phyloP scores from a whole-genome alignment of 1,140 invertebrate species.

The Apocrypta bakeri region DNA sequence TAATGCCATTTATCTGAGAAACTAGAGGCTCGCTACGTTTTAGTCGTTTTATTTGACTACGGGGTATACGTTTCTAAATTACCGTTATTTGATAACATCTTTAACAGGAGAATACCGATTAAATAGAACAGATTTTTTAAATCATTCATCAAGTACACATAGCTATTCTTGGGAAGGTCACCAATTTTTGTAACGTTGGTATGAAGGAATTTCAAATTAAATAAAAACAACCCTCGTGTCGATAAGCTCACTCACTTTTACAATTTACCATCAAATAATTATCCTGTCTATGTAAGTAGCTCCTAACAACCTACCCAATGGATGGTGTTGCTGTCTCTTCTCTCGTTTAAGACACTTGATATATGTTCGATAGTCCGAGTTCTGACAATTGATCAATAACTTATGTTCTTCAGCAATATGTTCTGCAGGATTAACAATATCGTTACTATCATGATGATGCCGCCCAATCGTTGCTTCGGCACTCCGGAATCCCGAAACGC shows the following conservation, averaged over 20 bases:
- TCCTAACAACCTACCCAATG: background rate
- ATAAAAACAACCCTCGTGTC: too few relatives aligned
- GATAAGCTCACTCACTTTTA: too few relatives aligned
- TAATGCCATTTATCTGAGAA: background rate
- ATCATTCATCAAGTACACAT: too few relatives aligned
- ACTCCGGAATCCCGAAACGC: background rate
- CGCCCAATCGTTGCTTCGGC: background rate
- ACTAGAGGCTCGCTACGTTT: background rate
- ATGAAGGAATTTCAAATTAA: too few relatives aligned
- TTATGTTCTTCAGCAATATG: constrained; percentile 20
- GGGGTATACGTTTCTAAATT: background rate
- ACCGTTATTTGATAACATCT: background rate
- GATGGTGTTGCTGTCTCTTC: constrained; percentile 63
- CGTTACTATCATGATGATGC: constrained; percentile 4
- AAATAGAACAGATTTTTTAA: background rate
- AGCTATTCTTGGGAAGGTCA: too few relatives aligned
- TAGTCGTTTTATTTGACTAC: background rate
- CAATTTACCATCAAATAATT: background rate
- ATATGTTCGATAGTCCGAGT: constrained; percentile 68
- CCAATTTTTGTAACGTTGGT: too few relatives aligned
- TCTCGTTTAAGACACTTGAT: constrained; percentile 67
- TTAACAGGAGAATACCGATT: background rate
- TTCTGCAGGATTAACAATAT: background rate
- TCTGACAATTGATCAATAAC: constrained; percentile 57
- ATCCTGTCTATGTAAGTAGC: too few relatives aligned